Base-by-base conservation (phyloP, 2,888 invertebrate species). In the Calliopum simillimum region DNA sequence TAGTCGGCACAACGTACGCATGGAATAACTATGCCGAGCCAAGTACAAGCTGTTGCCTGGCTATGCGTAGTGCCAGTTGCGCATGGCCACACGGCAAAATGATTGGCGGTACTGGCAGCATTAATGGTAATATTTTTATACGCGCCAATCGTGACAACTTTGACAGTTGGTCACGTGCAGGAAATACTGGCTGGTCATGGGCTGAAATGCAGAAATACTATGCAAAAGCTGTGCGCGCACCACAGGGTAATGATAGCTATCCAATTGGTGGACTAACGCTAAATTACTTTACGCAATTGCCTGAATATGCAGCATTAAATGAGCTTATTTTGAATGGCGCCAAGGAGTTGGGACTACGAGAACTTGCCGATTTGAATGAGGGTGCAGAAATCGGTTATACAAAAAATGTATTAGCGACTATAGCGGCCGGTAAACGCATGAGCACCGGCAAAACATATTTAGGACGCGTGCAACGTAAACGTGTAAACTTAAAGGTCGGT, bases 31-130 rank as follows among this genome's bases (percentile, higher is more conserved):
- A 76, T 71, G 80, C 79, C 0, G 79, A 78, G 13, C 77, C 77
- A 2, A 80, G 79, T 72, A 66, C 77, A 0, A 74, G 74, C 2
- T 81, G 80, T 59, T 83, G 85, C 13, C 75, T 68, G 67, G 83
- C 74, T n/a, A 78, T 80, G 78, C 71, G 73, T 41, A 74, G 76
- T 4, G 76, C 75, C 6, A 77, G 80, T 13, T 85, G 85, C 68
- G 78, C 75, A 64, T 90, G 91, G 91, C 88, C 90, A 41, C 88
- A 91, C 69, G 93, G 93, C 0, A 91, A 90, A 78, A 87, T 88
- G 69, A 85, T 91, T 78, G 91, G 91, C 43, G 91, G 91, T 11
- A 88, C 88, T 0, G 89, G 90, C 61, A 87, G 88, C 2, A 85
- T 91, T 21, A 91, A 91, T 78, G 90, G 88, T 55, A 90, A 91